A percentile compares a stretch with the other conserved stretches of the same genome.
phyloP scores from a whole-genome alignment of 2,113 vertebrate genomes.

The Entelurus aequoreus region DNA sequence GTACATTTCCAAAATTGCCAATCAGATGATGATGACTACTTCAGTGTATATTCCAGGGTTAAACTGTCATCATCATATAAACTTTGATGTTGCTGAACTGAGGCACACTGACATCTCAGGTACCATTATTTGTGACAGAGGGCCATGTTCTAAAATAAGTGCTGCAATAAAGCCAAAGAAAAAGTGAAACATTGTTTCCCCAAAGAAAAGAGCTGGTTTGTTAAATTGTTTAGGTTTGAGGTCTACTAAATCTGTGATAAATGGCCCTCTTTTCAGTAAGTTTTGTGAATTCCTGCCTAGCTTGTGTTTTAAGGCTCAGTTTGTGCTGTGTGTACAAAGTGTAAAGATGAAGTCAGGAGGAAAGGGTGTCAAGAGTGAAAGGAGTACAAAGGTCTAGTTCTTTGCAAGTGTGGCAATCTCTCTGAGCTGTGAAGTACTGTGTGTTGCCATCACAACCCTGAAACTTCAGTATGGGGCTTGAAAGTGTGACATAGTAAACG shows the following conservation, averaged over 20 bases:
- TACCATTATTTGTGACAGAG: no score
- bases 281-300: background rate
- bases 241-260: background rate
- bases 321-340: background rate
- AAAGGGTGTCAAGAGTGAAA: constrained; percentile 11
- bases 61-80: no score
- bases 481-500: no score
- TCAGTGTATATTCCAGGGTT: no score
- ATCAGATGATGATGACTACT: no score
- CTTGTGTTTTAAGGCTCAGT: background rate
- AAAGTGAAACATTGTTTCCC: no score
- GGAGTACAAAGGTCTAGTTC: constrained; percentile 36
- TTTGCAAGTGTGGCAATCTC: constrained; percentile 3
- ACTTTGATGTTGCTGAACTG: no score
- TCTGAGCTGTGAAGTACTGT: background rate
- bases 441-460: background rate
- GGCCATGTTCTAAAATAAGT: no score
- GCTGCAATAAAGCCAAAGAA: no score
- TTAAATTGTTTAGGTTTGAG: background rate
- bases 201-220: no score
- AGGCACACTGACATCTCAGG: no score
- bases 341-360: background rate
- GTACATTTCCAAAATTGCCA: no score
- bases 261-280: background rate
- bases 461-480: background rate